Percentiles rank a stretch among this genome's conserved stretches.
Evolutionary conservation across 2,888 invertebrate genomes (phyloP).

Genomic region (Coenonympha glycerion): DNA sequence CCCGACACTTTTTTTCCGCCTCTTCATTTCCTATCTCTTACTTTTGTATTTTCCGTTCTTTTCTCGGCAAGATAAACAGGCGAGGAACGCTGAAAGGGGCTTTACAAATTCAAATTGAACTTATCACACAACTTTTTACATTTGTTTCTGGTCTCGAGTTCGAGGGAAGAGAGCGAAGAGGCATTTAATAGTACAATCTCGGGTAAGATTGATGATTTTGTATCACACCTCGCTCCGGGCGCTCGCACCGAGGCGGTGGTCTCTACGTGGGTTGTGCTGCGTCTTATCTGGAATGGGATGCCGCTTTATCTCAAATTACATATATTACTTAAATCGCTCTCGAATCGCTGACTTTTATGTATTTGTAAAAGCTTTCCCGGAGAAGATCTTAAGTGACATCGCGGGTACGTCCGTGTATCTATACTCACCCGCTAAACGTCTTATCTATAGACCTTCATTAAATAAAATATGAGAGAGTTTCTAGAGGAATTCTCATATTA

Average conservation of each 20-base stretch:
- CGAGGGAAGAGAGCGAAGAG: conserved; percentile 73
- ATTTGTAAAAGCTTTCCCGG: conserved; percentile 41
- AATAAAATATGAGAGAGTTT: too few species aligned
- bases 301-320: conserved; percentile 75
- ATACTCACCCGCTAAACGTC: neutral
- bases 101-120: conserved; percentile 77
- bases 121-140: conserved; percentile 77
- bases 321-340: conserved; percentile 71
- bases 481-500: too few species aligned
- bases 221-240: conserved; percentile 76
- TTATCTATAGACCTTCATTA: neutral
- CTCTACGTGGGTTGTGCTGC: conserved; percentile 71
- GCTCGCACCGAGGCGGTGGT: conserved; percentile 72
- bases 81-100: conserved; percentile 76
- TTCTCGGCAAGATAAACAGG: conserved; percentile 74
- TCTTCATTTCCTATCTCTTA: conserved; percentile 77
- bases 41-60: conserved; percentile 75
- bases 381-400: conserved; percentile 21
- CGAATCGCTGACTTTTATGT: conserved; percentile 55
- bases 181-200: conserved; percentile 77
- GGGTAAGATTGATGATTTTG: conserved; percentile 76
- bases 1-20: conserved; percentile 75
- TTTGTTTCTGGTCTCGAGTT: conserved; percentile 75
- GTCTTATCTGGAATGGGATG: conserved; percentile 74
- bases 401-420: neutral